These are phyloP conservation scores for Thera britannica DNA, from an alignment of 2,888 invertebrate genomes.

Conservation along the genomic window DNA sequence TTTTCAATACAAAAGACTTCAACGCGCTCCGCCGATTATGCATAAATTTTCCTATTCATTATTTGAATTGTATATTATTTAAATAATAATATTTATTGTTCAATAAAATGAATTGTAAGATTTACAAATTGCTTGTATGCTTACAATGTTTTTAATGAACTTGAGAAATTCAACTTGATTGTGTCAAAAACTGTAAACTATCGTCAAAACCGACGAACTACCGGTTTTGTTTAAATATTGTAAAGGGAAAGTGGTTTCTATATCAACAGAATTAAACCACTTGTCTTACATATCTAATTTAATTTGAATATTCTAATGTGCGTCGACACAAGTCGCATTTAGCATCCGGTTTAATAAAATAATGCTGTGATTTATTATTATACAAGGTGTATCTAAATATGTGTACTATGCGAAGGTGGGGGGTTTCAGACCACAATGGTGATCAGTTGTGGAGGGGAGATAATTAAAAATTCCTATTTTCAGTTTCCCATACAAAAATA, in stretches of 20 bases:
- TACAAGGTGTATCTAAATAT: too few species aligned
- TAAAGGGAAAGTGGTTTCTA: slow-evolving; percentile 39
- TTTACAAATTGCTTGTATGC: too few species aligned
- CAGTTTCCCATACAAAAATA: too few species aligned
- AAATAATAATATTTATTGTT: too few species aligned
- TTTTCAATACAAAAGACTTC: slow-evolving; percentile 33
- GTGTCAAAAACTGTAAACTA: not conserved
- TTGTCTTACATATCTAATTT: slow-evolving; percentile 28
- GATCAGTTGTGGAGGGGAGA: too few species aligned
- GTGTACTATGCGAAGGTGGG: too few species aligned
- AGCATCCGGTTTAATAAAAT: slow-evolving; percentile 4
- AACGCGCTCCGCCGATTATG: slow-evolving; percentile 26
- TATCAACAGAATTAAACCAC: slow-evolving; percentile 29
- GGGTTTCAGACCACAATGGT: too few species aligned
- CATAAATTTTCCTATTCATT: too few species aligned
- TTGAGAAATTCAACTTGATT: not conserved
- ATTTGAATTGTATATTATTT: too few species aligned
- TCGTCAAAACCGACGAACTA: not conserved
- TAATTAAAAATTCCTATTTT: too few species aligned
- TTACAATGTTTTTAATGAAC: too few species aligned
- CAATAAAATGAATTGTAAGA: too few species aligned
- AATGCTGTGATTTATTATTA: not conserved
- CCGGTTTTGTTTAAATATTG: not conserved
- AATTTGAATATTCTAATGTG: slow-evolving; percentile 36
- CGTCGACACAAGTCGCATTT: slow-evolving; percentile 13